A percentile compares a stretch with the other conserved stretches of the same genome.
Conservation (phyloP, 2,888 invertebrate species). For the Lydus trimaculatus region DNA sequence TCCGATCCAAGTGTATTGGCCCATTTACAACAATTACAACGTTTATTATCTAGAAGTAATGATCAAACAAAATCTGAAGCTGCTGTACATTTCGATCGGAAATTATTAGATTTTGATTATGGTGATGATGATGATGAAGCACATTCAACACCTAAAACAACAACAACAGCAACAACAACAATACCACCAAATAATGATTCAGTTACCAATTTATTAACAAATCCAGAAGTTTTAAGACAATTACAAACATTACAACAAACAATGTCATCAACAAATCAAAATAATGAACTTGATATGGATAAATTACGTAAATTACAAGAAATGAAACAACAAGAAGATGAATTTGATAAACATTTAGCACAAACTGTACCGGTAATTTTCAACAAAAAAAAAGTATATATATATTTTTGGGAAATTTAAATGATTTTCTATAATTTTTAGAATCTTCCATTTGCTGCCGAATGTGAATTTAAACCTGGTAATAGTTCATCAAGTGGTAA, state of each 20-base stretch:
- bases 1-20: conserved; percentile 59
- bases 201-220: conserved; percentile 73
- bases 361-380: conserved; percentile 76
- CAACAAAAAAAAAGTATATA: no score
- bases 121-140: conserved; percentile 90
- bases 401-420: not conserved
- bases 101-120: conserved; percentile 89
- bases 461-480: conserved; percentile 68
- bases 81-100: conserved; percentile 79
- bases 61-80: conserved; percentile 45
- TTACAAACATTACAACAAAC: conserved; percentile 73
- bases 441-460: conserved; percentile 71
- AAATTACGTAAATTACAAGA: conserved; percentile 73
- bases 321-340: conserved; percentile 77
- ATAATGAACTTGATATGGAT: conserved; percentile 69
- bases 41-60: conserved; percentile 62
- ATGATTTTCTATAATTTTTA: conserved; percentile 49
- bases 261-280: conserved; percentile 60
- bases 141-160: conserved; percentile 60
- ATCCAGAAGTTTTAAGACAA: conserved; percentile 89
- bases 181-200: no score
- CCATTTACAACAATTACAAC: conserved; percentile 71
- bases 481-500: conserved; percentile 47
- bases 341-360: conserved; percentile 77
- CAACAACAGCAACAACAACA: no score